Evolutionary conservation across 1,140 invertebrate genomes (phyloP).

Genomic region (Laupala kohalensis): DNA sequence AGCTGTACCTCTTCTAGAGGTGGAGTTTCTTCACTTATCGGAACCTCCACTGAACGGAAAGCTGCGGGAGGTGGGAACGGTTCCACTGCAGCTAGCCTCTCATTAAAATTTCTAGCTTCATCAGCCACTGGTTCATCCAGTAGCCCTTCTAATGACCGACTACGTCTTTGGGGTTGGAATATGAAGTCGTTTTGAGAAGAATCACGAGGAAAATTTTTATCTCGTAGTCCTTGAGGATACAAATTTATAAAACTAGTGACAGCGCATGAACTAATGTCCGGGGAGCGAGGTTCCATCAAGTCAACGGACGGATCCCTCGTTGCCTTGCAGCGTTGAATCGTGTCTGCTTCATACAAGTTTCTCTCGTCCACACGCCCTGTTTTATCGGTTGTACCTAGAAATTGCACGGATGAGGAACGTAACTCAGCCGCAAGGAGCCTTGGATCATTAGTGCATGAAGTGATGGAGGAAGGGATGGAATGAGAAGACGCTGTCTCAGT

Average conservation of each 20-base stretch:
- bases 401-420: constrained; percentile 49
- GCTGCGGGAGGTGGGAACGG: no score
- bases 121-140: constrained; percentile 43
- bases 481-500: constrained; percentile 26
- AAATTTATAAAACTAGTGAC: constrained; percentile 35
- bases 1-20: no score
- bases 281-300: not conserved
- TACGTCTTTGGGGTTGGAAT: constrained; percentile 21
- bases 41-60: not conserved
- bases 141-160: constrained; percentile 47
- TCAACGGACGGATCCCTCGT: not conserved
- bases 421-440: constrained; percentile 39
- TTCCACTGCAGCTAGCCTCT: no score
- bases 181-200: not conserved
- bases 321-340: constrained; percentile 41
- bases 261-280: constrained; percentile 17
- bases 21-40: no score
- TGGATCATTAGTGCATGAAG: constrained; percentile 40
- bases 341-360: constrained; percentile 60
- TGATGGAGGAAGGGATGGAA: constrained; percentile 32
- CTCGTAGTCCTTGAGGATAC: constrained; percentile 32
- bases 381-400: constrained; percentile 38
- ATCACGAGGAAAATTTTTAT: constrained; percentile 19
- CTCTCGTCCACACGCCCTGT: constrained; percentile 47
- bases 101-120: no score